Base-by-base conservation (phyloP, 1,140 invertebrate genomes). In the Heliothis virescens region DNA sequence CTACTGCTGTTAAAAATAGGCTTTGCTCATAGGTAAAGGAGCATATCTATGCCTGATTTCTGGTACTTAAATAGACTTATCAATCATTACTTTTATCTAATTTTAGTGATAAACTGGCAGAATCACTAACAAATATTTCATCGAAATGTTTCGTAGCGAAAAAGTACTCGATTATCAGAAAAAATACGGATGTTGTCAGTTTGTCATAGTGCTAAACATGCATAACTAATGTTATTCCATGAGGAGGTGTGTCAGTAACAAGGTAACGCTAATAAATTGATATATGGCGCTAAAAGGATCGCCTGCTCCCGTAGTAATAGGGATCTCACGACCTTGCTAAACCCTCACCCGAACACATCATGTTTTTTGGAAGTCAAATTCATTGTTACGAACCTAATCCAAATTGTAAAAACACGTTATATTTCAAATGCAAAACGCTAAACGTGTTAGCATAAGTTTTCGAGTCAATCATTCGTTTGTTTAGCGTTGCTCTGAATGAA, bases 391-490 rank as follows among this genome's bases (percentile, higher is more conserved):
- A 26, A 59, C 57, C 18, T 26, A 59, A 26, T 59, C 18, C 21
- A 16, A 59, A 59, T 59, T 59, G 18, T 59, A 15, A 60, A 60
- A 48, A 74, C 60, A 48, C 80, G 74, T 83, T 81, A 21, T 83
- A 80, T 86, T 83, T 86, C 86, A 77, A 80, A 62, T 80, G 52
- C 75, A 77, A 81, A 83, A 76, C 57, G 71, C 55, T 88, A 86
- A 80, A 77, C 85, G 88, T 88, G 83, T 86, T 87, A 69, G 57
- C 82, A 79, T 84, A 87, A 88, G 47, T 71, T 59, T 77, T 53
- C 77, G 87, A 91, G 92, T 92, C 89, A 91, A 88, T 92, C 88
- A 92, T 87, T 85, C 78, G 84, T 79, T 82, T 89, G 88, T 90
- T 93, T 91, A 88, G 82, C 84, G 86, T 90, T 59, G 74, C 86